phyloP scores from a whole-genome alignment of 1,140 invertebrate species.

The Acyrthosiphon pisum region DNA sequence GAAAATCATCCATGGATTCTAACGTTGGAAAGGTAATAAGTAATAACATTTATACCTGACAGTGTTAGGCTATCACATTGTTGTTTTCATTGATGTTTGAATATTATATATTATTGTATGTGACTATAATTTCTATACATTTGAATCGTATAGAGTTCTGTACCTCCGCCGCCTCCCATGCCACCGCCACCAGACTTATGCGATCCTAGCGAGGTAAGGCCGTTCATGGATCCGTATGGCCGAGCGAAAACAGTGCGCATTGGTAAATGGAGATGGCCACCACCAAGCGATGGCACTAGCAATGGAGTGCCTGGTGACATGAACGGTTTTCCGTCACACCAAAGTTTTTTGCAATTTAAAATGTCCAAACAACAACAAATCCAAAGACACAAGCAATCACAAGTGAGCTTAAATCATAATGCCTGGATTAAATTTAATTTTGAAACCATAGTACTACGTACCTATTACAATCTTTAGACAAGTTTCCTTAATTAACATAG shows the following conservation, averaged over 20 bases:
- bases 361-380: conserved; percentile 64
- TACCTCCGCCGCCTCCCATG: conserved; percentile 84
- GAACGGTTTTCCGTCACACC: conserved; percentile 59
- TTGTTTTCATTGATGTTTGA: neutral
- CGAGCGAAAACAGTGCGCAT: conserved; percentile 93
- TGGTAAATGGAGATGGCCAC: conserved; percentile 96
- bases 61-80: neutral
- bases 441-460: neutral
- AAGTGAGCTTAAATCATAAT: conserved; percentile 56
- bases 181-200: conserved; percentile 80
- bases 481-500: neutral
- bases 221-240: conserved; percentile 89
- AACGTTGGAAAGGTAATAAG: conserved; percentile 59
- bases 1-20: conserved; percentile 62
- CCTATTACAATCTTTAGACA: neutral
- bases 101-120: neutral
- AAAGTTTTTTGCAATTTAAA: conserved; percentile 87
- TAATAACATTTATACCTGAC: neutral
- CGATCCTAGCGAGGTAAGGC: conserved; percentile 78
- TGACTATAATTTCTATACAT: neutral
- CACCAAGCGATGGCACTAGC: conserved; percentile 79
- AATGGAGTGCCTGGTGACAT: conserved; percentile 61
- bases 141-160: conserved; percentile 55
- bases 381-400: conserved; percentile 71
- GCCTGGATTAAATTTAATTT: neutral